phyloP scores from a whole-genome alignment of 1,140 invertebrate genomes.

The Medauroidea extradentata region DNA sequence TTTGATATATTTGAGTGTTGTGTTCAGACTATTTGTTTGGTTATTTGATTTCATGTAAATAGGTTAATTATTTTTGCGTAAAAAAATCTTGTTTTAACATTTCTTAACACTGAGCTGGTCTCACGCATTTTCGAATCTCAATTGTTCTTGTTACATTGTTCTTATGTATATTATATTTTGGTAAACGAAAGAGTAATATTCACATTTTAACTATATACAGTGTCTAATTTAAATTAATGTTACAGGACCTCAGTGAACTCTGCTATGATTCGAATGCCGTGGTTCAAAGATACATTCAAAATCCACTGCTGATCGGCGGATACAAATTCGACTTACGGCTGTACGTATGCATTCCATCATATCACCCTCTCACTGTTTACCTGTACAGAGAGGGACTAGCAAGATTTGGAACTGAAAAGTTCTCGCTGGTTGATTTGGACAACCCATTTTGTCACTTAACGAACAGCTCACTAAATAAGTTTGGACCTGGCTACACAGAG shows the following conservation, averaged over 20 bases:
- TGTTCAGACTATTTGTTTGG: too few relatives aligned
- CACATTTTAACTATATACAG: too few relatives aligned
- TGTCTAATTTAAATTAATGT: constrained; percentile 13
- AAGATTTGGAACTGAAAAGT: constrained; percentile 78
- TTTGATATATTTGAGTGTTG: too few relatives aligned
- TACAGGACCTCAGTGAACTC: constrained; percentile 68
- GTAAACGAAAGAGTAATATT: too few relatives aligned
- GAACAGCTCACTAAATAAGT: constrained; percentile 81
- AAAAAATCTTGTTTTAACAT: too few relatives aligned
- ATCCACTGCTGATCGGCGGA: constrained; percentile 77
- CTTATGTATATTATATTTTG: too few relatives aligned
- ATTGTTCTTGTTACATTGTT: too few relatives aligned
- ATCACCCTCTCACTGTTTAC: constrained; percentile 75
- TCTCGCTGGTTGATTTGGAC: constrained; percentile 70
- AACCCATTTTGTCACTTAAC: constrained; percentile 88
- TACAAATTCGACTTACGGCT: constrained; percentile 84
- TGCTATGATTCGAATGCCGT: constrained; percentile 63
- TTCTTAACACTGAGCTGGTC: too few relatives aligned
- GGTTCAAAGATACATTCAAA: constrained; percentile 80
- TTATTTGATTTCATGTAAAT: too few relatives aligned
- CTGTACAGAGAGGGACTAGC: constrained; percentile 78
- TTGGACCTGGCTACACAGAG: constrained; percentile 68
- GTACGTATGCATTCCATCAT: constrained; percentile 80
- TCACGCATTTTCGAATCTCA: too few relatives aligned
- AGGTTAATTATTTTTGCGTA: too few relatives aligned